Evolutionary conservation across 1,140 invertebrate genomes (phyloP), one percentile per base, ranked within the genome.

Genomic region (Wiebesia pumilae): DNA sequence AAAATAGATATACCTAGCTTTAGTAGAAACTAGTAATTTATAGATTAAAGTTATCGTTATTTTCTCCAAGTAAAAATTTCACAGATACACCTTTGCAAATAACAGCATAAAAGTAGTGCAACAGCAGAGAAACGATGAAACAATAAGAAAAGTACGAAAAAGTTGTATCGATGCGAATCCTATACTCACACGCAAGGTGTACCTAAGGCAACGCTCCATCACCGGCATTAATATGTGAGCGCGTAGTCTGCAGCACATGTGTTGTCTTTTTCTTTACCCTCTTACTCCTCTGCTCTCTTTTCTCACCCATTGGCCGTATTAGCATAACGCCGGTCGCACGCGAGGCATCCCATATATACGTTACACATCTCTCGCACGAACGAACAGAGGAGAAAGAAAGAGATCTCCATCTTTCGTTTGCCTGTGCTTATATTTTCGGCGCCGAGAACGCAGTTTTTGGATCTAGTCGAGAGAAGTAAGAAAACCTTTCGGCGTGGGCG

Each of bases 311-410:
- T 65, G 71, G 51, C 69, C 73, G 78, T 83, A 91, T 91, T 92
- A 92, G 88, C 89, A 90, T 91, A 91, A 90, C 83, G 89, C 87
- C 88, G 87, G 88, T 90, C 89, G 90, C 89, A 89, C 88, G 91
- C 89, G 87, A 90, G 86, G 83, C 85, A 83, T 81, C 81, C 87
- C 79, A 27, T 16, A 62, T 12, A n/a, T 40, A 33, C 14, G 33
- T 14, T 1, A n/a, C 27, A 30, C 14, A 30, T 67, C 14, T 30
- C 14, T 47, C 33, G 33, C 73, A 30, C 54, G 51, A 35, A 77
- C 0, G 21, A 38, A 12, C 30, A 30, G 38, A 16, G 38, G 54
- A 65, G 38, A 38, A n/a, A 47, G 35, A 62, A 27, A 47, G 73
- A 80, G 83, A 79, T 85, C 83, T 79, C 73, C 83, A 84, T 84